Base-by-base conservation (phyloP, 2,797 vertebrate genomes). In the Trachops cirrhosus region DNA sequence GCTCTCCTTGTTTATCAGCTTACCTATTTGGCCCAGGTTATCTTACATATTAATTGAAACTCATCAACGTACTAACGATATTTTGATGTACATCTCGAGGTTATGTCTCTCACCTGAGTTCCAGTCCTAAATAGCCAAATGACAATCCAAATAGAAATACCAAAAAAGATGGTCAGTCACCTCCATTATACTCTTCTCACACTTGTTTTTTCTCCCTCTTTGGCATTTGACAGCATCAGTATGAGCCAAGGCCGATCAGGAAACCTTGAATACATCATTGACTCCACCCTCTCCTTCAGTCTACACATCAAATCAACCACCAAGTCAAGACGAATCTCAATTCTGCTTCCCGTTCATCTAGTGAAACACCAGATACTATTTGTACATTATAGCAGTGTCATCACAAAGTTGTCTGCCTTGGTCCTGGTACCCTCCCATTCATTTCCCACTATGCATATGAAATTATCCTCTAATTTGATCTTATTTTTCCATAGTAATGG, bases 311-410 rank as follows among this genome's bases (percentile, higher is more conserved):
- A 83, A 91, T 83, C 29, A 83, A 57, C n/a, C 21, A 89, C 1
- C 6, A 64, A 52, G 21, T 78, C 44, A 89, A 48, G 34, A 70
- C 59, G 6, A 93, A 77, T 82, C n/a, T 91, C 3, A 77, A 26
- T 9, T 26, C 6, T 14, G 6, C 67, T 86, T 83, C 39, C 29
- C 16, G 48, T 14, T 91, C 34, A 64, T 9, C 3, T 34, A 57
- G 10, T 37, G 32, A 93, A 93, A 91, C 1, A 75, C 4, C 6
- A 70, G 5, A 0, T 41, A 14, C 14, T 39, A 41, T 70, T 54
- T 85, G 0, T 57, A 16, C 2, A 6, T 78, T 22, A n/a, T 0
- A 71, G 10, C 8, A 34, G 24, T 67, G 0, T 18, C 24, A 73
- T 77, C 70, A 24, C 5, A 7, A 83, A 32, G 3, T 2, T 79